Conservation (phyloP, 1,140 invertebrate species). For the Rhopalosiphum padi region DNA sequence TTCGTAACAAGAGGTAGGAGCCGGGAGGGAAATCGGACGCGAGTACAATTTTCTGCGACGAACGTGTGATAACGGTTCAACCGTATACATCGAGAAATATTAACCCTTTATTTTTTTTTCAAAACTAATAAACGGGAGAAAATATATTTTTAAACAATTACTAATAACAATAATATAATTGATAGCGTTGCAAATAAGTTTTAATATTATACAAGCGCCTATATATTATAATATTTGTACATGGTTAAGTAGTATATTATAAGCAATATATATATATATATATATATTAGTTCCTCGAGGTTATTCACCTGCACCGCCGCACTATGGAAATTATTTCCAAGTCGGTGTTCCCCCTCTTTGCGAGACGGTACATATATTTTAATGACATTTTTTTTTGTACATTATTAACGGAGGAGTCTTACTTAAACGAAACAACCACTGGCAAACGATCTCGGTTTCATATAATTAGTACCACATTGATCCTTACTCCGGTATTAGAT, state of each 20-base stretch:
- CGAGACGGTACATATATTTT: slow-evolving; percentile 40
- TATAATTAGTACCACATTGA: slow-evolving; percentile 43
- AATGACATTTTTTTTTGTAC: slow-evolving; percentile 36
- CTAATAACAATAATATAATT: not conserved
- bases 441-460: slow-evolving; percentile 26
- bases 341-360: not conserved
- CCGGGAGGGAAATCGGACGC: not conserved
- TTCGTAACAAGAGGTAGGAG: not conserved
- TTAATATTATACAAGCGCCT: not conserved
- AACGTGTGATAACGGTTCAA: not conserved
- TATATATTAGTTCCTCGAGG: not conserved
- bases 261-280: not conserved
- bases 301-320: slow-evolving; percentile 17
- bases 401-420: slow-evolving; percentile 26
- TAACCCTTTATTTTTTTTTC: not conserved
- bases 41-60: not conserved
- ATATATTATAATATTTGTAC: not conserved
- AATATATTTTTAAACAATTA: not conserved
- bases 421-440: slow-evolving; percentile 36
- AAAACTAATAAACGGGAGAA: not conserved
- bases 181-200: not conserved
- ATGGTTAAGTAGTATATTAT: not conserved
- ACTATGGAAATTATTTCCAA: slow-evolving; percentile 38
- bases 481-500: slow-evolving; percentile 9
- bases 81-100: not conserved